Base-by-base conservation (phyloP, 1,140 invertebrate species). In the Drosophila santomea region DNA sequence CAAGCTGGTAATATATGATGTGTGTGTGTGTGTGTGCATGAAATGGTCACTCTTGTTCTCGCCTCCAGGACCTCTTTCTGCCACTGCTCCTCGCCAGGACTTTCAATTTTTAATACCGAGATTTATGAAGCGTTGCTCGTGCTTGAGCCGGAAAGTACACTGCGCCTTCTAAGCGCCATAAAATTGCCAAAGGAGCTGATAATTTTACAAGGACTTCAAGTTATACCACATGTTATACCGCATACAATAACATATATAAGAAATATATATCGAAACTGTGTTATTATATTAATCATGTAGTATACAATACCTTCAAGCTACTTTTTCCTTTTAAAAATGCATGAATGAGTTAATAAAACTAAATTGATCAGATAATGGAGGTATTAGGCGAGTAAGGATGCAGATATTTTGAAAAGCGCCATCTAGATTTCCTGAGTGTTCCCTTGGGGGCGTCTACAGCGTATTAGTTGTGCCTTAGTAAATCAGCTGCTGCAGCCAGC, bases 61-160 rank as follows among this genome's bases (percentile, higher is more conserved):
- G 20, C 57, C 61, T 44, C 28, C n/a, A 23, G 23, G 25, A 8
- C 25, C 48, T 35, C 28, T 23, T 17, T 4, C 14, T 32, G 28
- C 28, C 28, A 32, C 2, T 7, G 28, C 28, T 32, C 28, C 23
- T 23, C 28, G 7, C 25, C 8, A 41, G 38, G 52, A 54, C 38
- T 39, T 75, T 75, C 64, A 72, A 84, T 80, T 84, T 83, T 75
- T 84, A 84, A 83, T 83, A 63, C 80, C 57, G 17, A 75, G 61
- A 80, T 83, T 83, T 83, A 79, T 83, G 80, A 56, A 66, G 56
- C 51, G 36, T 28, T 23, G 39, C 50, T 14, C 38, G 35, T 50
- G 68, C 59, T 44, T 64, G 36, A 25, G 41, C 39, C 32, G 43
- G n/a, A 43, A 39, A 47, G 7, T 50, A 47, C 54, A 32, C 41